Evolutionary conservation across 2,888 invertebrate genomes (phyloP).

Genomic region (Lochmaea capreae): DNA sequence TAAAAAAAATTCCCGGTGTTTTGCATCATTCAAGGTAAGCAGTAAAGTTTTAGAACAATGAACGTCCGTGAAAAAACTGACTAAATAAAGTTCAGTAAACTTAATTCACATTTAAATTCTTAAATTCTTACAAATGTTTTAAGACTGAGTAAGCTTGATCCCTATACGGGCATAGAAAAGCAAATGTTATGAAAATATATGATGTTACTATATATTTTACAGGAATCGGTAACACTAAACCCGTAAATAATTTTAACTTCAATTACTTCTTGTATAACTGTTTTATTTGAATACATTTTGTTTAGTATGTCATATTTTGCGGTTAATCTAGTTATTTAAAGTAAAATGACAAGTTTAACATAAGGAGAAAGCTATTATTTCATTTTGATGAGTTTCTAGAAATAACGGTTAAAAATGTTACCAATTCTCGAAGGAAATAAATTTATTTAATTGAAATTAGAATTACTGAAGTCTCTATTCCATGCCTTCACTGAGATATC

Average conservation of each 20-base stretch:
- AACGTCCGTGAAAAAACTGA: not conserved
- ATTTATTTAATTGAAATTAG: not conserved
- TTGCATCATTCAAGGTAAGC: not conserved
- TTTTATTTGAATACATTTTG: not conserved
- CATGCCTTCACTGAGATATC: conserved; percentile 2
- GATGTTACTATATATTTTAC: not conserved
- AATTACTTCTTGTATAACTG: not conserved
- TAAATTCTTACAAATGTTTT: not conserved
- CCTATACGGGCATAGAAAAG: no score
- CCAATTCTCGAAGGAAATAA: not conserved
- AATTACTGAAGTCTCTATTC: not conserved
- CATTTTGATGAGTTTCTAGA: not conserved
- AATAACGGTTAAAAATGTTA: not conserved
- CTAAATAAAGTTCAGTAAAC: not conserved
- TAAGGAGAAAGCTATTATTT: not conserved
- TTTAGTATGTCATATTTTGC: not conserved
- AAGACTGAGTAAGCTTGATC: no score
- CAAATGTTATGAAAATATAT: not conserved
- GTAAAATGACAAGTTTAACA: not conserved
- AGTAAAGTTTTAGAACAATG: not conserved
- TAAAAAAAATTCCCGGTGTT: not conserved
- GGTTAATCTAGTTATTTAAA: not conserved
- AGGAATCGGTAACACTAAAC: not conserved
- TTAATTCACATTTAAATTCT: not conserved
- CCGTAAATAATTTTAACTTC: not conserved